phyloP scores from a whole-genome alignment of 2,797 vertebrate genomes.

The Cryptoprocta ferox region DNA sequence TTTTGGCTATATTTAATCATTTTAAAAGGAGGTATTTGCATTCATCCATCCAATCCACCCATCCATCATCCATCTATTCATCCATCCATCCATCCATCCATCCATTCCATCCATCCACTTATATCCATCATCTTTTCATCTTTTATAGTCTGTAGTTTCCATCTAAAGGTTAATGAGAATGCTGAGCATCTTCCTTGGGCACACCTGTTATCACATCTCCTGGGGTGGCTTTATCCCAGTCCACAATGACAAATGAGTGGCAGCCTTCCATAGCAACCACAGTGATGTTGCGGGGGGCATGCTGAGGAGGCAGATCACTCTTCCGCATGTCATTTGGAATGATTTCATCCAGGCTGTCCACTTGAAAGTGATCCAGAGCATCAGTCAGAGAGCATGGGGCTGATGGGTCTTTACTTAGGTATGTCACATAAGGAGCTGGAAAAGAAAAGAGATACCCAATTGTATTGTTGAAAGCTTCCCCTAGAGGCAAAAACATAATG shows the following conservation, averaged over 20 bases:
- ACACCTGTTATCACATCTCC: conserved; percentile 97
- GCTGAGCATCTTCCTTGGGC: neutral
- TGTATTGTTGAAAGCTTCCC: neutral
- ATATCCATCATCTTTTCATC: neutral
- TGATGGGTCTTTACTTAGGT: conserved; percentile 94
- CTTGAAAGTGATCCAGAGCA: conserved; percentile 97
- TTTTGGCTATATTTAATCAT: neutral
- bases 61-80: neutral
- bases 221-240: conserved; percentile 94
- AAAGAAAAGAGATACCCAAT: conserved; percentile 44
- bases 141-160: neutral
- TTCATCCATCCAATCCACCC: neutral
- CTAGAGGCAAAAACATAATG: neutral
- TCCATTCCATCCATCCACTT: neutral
- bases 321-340: conserved; percentile 90
- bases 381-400: conserved; percentile 97
- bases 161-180: neutral
- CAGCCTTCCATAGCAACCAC: conserved; percentile 98
- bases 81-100: neutral
- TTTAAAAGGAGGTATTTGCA: neutral
- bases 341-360: conserved; percentile 93
- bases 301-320: conserved; percentile 87
- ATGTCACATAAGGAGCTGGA: conserved; percentile 96
- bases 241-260: conserved; percentile 98
- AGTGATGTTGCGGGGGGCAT: conserved; percentile 94